Conservation (phyloP, 2,113 vertebrate genomes). For the Pollimyrus isidori region DNA sequence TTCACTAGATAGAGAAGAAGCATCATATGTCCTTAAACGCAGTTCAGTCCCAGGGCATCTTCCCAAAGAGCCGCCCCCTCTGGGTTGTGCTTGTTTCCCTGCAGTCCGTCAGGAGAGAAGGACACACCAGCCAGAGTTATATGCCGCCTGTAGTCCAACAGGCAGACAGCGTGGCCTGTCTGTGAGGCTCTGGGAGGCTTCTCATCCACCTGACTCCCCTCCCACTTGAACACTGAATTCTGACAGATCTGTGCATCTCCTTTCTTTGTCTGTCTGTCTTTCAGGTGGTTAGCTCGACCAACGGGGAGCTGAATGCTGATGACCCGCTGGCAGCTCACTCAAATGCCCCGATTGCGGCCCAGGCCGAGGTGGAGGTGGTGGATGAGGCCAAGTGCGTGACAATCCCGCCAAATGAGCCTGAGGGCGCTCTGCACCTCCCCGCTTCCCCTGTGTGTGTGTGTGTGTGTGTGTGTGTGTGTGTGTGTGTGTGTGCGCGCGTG, state of each 20-base stretch:
- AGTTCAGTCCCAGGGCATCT: neutral
- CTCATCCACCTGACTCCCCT: neutral
- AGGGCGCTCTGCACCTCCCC: neutral
- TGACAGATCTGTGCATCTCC: neutral
- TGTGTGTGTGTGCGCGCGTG: neutral
- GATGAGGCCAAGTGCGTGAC: constrained; percentile 96
- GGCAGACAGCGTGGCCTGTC: neutral
- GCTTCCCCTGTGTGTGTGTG: neutral
- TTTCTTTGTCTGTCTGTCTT: constrained; percentile 37
- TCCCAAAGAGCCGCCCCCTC: neutral
- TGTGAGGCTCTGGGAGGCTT: neutral
- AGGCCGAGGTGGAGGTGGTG: constrained; percentile 92
- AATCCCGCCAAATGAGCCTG: neutral
- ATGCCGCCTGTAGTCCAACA: neutral
- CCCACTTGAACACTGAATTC: neutral
- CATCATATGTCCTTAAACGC: neutral
- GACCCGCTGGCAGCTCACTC: constrained; percentile 84
- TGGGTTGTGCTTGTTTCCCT: neutral
- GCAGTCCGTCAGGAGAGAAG: neutral
- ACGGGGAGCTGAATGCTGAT: constrained; percentile 91
- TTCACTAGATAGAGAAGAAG: neutral
- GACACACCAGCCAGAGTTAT: neutral
- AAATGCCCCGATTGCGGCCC: constrained; percentile 85
- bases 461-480: no score
- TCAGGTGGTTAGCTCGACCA: constrained; percentile 96